These are phyloP conservation scores for Rhabdomys dilectus DNA, from an alignment of 2,113 vertebrate genomes.

Conservation along the genomic window DNA sequence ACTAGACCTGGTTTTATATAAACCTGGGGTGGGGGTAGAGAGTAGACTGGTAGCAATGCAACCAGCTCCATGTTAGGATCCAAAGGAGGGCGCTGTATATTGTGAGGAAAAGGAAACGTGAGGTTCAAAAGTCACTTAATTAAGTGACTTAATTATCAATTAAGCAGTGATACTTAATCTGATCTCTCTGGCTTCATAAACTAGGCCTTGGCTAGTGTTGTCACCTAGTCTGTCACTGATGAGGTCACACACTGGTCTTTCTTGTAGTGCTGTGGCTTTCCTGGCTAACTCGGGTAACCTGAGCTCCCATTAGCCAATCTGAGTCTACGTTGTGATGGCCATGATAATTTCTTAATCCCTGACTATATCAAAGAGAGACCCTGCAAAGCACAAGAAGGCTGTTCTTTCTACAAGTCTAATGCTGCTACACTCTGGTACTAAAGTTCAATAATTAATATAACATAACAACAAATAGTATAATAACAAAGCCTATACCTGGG, in stretches of 20 bases:
- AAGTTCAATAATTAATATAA: not conserved
- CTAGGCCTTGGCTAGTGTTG: not conserved
- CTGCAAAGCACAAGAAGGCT: not conserved
- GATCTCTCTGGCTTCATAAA: not conserved
- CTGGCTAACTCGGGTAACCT: not conserved
- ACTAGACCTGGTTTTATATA: not conserved
- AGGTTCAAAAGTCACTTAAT: not conserved
- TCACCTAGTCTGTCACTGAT: not conserved
- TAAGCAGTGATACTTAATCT: not conserved
- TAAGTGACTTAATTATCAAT: no score
- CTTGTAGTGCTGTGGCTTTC: not conserved
- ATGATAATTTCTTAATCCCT: not conserved
- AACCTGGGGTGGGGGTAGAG: not conserved
- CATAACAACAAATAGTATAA: not conserved
- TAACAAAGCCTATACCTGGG: not conserved
- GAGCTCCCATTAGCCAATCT: not conserved
- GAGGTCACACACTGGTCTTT: not conserved
- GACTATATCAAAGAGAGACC: not conserved
- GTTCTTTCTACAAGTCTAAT: not conserved
- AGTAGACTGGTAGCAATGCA: not conserved
- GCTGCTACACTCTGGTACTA: not conserved
- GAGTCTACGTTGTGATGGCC: not conserved
- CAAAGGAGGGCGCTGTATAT: not conserved
- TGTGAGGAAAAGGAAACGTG: not conserved
- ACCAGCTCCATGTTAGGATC: not conserved